These are phyloP conservation scores for Falco punctatus DNA, from an alignment of 2,113 vertebrate genomes.

Conservation along the genomic window DNA sequence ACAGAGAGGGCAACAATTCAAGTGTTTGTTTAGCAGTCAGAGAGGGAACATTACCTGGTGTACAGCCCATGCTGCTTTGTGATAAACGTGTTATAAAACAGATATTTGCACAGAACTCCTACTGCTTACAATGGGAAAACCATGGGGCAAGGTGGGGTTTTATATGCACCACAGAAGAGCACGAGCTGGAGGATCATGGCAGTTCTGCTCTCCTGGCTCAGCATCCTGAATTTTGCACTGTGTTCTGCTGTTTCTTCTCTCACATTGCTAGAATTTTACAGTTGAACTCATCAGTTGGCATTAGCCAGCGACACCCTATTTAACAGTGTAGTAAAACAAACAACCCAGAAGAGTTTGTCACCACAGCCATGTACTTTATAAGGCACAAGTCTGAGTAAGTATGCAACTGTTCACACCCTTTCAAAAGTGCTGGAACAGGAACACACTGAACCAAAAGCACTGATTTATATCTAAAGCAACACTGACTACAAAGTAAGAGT, in stretches of 20 bases:
- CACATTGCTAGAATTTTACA: not conserved
- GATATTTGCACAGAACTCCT: constrained; percentile 4
- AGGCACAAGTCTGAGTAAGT: constrained; percentile 52
- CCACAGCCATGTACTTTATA: not conserved
- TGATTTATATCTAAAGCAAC: constrained; percentile 26
- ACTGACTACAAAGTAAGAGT: not conserved
- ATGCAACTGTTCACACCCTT: constrained; percentile 44
- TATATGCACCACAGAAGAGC: not conserved
- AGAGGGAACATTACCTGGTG: constrained; percentile 6
- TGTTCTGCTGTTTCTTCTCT: not conserved
- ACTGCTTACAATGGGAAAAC: not conserved
- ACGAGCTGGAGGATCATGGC: not conserved
- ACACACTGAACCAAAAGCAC: constrained; percentile 19
- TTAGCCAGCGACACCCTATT: not conserved
- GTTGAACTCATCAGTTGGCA: constrained; percentile 5
- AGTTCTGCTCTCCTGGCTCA: not conserved
- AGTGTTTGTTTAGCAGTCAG: constrained; percentile 19
- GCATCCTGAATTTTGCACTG: not conserved
- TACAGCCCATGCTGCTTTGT: not conserved
- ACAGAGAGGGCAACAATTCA: not conserved
- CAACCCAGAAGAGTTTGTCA: constrained; percentile 9
- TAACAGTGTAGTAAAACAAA: not conserved
- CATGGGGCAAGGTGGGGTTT: not conserved
- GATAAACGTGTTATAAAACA: constrained; percentile 40
- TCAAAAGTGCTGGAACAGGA: not conserved